A percentile compares a stretch with the other conserved stretches of the same genome.
Conservation (phyloP, 64 coral and sea anemone genomes). For the Pocillopora damicornis region DNA sequence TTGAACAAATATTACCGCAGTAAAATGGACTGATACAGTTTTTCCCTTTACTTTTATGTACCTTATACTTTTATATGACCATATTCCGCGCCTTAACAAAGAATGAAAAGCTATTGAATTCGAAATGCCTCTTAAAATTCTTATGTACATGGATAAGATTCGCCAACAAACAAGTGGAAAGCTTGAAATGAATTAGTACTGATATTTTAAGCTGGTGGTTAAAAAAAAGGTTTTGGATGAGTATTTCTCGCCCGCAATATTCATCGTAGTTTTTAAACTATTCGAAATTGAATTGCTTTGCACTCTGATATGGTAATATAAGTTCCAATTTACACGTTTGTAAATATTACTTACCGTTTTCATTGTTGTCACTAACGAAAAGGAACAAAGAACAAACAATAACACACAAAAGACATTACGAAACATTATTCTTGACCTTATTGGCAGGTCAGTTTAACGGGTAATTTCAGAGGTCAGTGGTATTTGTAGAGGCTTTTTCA, state of each 20-base stretch:
- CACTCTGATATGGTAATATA: background rate
- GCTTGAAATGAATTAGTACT: background rate
- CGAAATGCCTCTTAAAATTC: background rate
- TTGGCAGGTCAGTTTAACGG: constrained; percentile 1
- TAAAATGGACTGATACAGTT: background rate
- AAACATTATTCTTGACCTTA: background rate
- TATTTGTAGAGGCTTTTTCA: constrained; percentile 21
- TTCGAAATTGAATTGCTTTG: background rate
- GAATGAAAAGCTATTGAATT: too few relatives aligned
- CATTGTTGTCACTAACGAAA: background rate
- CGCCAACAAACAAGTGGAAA: background rate
- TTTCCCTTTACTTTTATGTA: too few relatives aligned
- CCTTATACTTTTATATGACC: too few relatives aligned
- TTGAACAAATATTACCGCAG: background rate
- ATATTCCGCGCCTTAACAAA: too few relatives aligned
- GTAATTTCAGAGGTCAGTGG: constrained; percentile 19
- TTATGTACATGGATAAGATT: background rate
- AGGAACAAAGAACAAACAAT: background rate
- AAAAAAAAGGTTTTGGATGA: background rate
- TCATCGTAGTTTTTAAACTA: background rate
- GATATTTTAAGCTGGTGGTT: background rate
- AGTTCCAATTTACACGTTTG: background rate
- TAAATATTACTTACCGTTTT: constrained; percentile 12
- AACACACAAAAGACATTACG: background rate
- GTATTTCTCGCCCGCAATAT: background rate